Base-by-base conservation (phyloP, 1,140 invertebrate genomes). In the Drosophila ogumai region DNA sequence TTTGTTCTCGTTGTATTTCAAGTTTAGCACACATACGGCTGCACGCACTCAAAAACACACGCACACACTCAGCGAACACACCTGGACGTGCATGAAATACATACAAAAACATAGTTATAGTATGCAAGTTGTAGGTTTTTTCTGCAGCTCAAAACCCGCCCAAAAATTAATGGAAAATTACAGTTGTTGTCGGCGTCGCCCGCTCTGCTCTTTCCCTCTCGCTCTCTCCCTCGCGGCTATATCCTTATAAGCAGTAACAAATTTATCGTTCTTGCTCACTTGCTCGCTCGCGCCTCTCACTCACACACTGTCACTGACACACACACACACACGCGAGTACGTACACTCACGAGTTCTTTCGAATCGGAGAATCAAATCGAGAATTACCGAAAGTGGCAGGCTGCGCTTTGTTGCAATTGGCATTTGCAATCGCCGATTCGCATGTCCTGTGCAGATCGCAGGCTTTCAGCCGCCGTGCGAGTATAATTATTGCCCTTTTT, bases 1-100 rank as follows among this genome's bases (percentile, higher is more conserved):
- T 88, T 78, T 82, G 66, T 86, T 86, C 80, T 82, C 69, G 75
- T 57, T 85, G 66, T 58, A 65, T 86, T 85, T 85, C 81, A 85
- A 85, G 81, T 85, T 85, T 85, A 85, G 59, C 67, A 81, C 54
- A 84, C 49, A 81, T 61, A 84, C 63, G 72, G 57, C 75, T 36
- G 75, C 73, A 43, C 31, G 58, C 66, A 56, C 61, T 47, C 40
- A 55, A 22, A 32, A 47, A 69, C 49, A 77, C 22, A 63, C 47
- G 40, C 47, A 50, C 47, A 57, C 54, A 72, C 22, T 17, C 25
- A 34, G 31, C 36, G 15, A 40, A 63, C 50, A 55, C 34, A 55
- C 52, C 52, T 55, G 52, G 52, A 69, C 46, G 66, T 54, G 66
- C 61, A 43, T 40, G 41, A 67, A 66, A 74, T 31, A 69, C 63